Percentiles rank a stretch among this genome's conserved stretches.
phyloP scores from a whole-genome alignment of 2,888 invertebrate genomes.

The Criorhina ranunculi region DNA sequence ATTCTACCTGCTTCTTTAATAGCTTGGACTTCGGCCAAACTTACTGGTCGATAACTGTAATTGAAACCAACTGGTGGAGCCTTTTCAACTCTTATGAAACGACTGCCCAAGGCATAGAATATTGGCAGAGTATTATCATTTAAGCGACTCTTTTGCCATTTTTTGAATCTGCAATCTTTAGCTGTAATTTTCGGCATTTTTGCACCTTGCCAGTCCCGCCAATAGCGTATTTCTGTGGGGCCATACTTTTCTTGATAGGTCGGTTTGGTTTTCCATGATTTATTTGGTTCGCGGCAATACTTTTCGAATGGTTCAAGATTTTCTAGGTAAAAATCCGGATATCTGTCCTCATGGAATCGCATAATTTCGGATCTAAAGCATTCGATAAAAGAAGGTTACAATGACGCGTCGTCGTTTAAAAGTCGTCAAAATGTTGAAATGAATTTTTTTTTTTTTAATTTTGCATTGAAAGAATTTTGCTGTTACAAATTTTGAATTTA shows the following conservation, averaged over 20 bases:
- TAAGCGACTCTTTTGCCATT: constrained; percentile 29
- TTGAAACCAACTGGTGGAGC: constrained; percentile 50
- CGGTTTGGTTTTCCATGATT: constrained; percentile 40
- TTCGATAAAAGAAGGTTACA: too few relatives aligned
- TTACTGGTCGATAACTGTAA: constrained; percentile 26
- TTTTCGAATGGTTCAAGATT: constrained; percentile 32
- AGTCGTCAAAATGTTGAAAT: too few relatives aligned
- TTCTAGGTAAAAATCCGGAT: constrained; percentile 53
- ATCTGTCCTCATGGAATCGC: constrained; percentile 36
- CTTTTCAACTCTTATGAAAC: constrained; percentile 48
- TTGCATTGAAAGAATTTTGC: too few relatives aligned
- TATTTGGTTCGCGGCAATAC: not conserved
- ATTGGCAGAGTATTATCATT: constrained; percentile 18
- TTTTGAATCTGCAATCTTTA: constrained; percentile 28
- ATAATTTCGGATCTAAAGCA: not conserved
- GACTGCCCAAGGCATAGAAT: constrained; percentile 34
- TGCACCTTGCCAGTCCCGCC: constrained; percentile 47
- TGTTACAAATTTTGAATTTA: too few relatives aligned
- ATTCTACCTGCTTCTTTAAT: constrained; percentile 1
- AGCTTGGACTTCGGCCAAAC: constrained; percentile 37
- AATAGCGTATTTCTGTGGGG: constrained; percentile 33
- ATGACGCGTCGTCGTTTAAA: too few relatives aligned
- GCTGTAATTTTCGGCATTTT: not conserved
- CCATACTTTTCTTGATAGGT: constrained; percentile 45
- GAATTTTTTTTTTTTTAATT: too few relatives aligned